Base-by-base conservation (phyloP, 2,797 vertebrate species). In the Mus caroli region DNA sequence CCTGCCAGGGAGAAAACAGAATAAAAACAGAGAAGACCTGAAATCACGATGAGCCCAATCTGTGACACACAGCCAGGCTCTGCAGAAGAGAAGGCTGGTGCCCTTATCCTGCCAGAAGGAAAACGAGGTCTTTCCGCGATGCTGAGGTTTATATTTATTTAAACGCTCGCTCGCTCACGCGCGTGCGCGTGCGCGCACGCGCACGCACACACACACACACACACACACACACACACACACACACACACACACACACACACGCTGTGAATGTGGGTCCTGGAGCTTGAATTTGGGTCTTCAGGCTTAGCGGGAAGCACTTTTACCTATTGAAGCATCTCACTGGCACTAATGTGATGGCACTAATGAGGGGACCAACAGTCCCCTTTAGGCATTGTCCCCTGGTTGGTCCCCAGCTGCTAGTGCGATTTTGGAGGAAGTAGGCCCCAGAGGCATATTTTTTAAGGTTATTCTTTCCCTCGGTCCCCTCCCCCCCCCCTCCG, bases 1-100 rank as follows among this genome's bases (percentile, higher is more conserved):
- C 24, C 43, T 78, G 62, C 87, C 22, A n/a, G 12, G 77, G 91
- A 96, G 60, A 91, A 93, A 88, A 54, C 14, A 43, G 69, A 56
- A 40, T 22, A 46, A 34, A 64, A 52, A 64, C 88, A 83, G 58
- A 90, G 58, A 69, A 94, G 73, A 80, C 73, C 40, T 9, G 20
- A 52, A 88, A 34, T 15, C 50, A 77, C 75, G 60, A 26, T 34
- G 17, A 31, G 73, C 24, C 37, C 8, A 0, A 20, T 64, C 9
- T 24, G 88, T 6, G 17, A 86, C 40, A 91, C 1, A 43, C 2
- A n/a, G 54, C 24, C 6, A 3, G 82, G 91, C 34, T 85, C 88
- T 28, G 26, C 4, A 79, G 46, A 62, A 69, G 40, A 77, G 1
- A 22, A 24, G 15, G 34, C 12, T 3, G 6, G 28, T 0, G 17